Conservation (phyloP, 2,113 vertebrate species). For the Sciurus niger region DNA sequence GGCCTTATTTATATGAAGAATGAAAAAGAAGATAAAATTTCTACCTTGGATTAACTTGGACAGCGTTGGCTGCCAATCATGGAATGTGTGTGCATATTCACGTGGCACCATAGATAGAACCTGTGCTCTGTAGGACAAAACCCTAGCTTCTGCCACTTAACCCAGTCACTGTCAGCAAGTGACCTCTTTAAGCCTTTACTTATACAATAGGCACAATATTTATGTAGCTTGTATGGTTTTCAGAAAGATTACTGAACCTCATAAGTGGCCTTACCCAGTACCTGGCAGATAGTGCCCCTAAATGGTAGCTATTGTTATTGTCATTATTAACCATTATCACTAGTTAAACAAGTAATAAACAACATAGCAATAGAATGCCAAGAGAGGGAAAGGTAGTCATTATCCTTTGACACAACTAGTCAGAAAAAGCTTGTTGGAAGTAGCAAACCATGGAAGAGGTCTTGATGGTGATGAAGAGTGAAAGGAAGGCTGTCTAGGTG, state of each 20-base stretch:
- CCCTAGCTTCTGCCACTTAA: neutral
- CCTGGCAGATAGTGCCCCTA: neutral
- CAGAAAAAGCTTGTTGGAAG: neutral
- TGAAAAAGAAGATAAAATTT: neutral
- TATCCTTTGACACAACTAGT: neutral
- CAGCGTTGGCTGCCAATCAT: neutral
- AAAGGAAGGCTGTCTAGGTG: neutral
- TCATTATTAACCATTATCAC: neutral
- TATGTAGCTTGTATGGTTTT: neutral
- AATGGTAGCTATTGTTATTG: neutral
- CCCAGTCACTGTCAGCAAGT: neutral
- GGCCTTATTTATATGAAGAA: neutral
- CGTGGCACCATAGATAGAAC: fast-evolving
- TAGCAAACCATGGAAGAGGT: neutral
- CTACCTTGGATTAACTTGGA: neutral
- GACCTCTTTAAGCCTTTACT: neutral
- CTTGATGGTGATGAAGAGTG: neutral
- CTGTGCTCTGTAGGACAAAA: neutral
- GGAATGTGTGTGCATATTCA: too few species aligned
- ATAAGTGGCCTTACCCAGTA: neutral
- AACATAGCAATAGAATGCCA: neutral
- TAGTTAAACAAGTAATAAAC: neutral
- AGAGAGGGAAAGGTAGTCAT: neutral
- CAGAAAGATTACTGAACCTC: neutral
- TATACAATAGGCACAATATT: neutral